Base-by-base conservation (phyloP, 30 jellyfish, hydroid and myxozoan species). In the Pseudorhiza aurosa region DNA sequence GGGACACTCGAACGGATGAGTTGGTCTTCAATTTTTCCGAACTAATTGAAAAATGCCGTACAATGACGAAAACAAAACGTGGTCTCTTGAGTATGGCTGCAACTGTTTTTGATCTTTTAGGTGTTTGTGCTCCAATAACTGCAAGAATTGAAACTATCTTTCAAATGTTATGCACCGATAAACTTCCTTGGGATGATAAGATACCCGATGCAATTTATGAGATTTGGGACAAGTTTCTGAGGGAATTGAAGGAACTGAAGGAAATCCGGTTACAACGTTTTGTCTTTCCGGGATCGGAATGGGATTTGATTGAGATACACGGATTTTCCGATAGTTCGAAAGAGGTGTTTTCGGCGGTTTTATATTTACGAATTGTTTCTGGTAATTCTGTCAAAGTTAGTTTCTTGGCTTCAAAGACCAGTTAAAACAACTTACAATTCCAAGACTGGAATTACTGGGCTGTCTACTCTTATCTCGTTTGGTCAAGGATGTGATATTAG, bases 321-420 rank as follows among this genome's bases (percentile, higher is more conserved):
- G 94, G 80, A 14, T 82, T 82, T 42, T 51, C 88, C 43, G 94
- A 82, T 40, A 47, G 63, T 40, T 68, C 94, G 18, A 53, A 64
- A 28, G 33, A 28, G 35, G 87, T 81, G 2, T 82, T 68, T 39
- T 69, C 84, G 39, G 83, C 84, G 8, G 75, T 36, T 33, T 65
- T 80, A 5, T 63, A 80, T 64, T 53, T 46, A 0, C 64, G 32
- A 39, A 8, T 26, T 10, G 31, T 35, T 2, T 30, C 15, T 29
- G 36, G 22, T 21, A 51, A 50, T 2, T 2, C 0, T 1, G 4
- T 68, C 0, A 65, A 37, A 25, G 58, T 55, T 8, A 17, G 36
- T 22, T 51, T 80, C 42, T 64, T 80, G 4, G 36, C 45, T 69
- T 67, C 91, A 50, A 80, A 80, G 57, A 9, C 91, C 2, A 29